phyloP scores from a whole-genome alignment of 2,113 vertebrate genomes.

The Vireo altiloquus region DNA sequence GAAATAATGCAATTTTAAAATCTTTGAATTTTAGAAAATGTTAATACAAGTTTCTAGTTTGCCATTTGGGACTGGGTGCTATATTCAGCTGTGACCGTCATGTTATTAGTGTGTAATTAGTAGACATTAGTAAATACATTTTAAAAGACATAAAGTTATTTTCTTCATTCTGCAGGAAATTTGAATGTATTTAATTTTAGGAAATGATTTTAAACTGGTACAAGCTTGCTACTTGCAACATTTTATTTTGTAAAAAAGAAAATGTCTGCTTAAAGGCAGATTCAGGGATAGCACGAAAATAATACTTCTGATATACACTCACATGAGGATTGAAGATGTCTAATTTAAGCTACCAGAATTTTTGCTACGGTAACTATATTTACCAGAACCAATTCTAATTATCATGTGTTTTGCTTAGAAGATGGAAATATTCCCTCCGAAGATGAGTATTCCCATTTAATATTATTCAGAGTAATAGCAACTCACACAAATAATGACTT shows the following conservation, averaged over 20 bases:
- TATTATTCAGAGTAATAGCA: not conserved
- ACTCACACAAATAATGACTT: not conserved
- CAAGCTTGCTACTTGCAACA: not conserved
- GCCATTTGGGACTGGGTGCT: not conserved
- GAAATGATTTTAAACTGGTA: not conserved
- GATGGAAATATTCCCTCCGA: not conserved
- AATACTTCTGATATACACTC: not conserved
- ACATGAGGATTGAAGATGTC: not conserved
- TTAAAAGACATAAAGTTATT: not conserved
- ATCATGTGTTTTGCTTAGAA: not conserved
- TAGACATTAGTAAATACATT: not conserved
- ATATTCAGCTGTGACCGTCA: not conserved
- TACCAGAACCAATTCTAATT: not conserved
- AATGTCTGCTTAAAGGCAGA: not conserved
- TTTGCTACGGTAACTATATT: not conserved
- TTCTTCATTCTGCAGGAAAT: not conserved
- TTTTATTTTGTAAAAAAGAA: not conserved
- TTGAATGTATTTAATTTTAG: not conserved
- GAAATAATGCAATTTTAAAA: not conserved
- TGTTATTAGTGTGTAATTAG: not conserved
- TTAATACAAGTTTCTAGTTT: not conserved
- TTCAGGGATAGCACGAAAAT: not conserved
- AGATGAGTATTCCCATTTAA: not conserved
- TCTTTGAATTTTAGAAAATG: not conserved
- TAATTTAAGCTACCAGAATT: not conserved